phyloP scores from a whole-genome alignment of 2,113 vertebrate genomes.

The Peucedramus taeniatus region DNA sequence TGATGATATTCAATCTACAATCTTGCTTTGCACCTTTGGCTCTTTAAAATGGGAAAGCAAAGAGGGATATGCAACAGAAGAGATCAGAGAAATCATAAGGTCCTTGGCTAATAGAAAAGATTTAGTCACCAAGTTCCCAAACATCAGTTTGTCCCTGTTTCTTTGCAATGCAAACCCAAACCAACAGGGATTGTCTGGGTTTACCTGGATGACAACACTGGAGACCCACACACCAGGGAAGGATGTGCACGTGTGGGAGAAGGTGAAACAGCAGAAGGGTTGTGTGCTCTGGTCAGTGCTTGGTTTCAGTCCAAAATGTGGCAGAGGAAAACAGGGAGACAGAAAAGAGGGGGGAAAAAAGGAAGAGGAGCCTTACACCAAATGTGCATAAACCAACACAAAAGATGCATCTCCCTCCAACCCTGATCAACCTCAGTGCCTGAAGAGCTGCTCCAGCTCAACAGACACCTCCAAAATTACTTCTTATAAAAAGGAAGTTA shows the following conservation, averaged over 20 bases:
- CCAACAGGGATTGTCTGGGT: not conserved
- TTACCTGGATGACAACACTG: not conserved
- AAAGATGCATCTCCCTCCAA: slow-evolving; percentile 1
- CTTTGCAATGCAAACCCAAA: not conserved
- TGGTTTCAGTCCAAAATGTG: not conserved
- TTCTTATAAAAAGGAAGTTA: not conserved
- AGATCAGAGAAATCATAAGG: not conserved
- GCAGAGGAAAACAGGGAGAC: not conserved
- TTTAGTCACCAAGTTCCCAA: not conserved
- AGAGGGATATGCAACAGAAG: not conserved
- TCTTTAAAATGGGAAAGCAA: slow-evolving; percentile 72
- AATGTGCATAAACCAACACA: slow-evolving; percentile 6
- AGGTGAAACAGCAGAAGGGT: not conserved
- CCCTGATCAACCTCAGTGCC: slow-evolving; percentile 32
- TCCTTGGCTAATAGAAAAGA: slow-evolving; percentile 31
- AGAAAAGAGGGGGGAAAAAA: not conserved
- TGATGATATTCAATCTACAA: slow-evolving; percentile 74
- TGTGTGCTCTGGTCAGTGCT: not conserved
- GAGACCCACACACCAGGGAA: not conserved
- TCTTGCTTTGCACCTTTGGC: slow-evolving; percentile 78
- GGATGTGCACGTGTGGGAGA: not conserved
- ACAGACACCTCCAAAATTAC: not conserved
- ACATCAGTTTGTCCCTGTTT: not conserved
- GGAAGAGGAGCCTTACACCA: slow-evolving; percentile 5
- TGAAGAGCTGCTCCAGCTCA: not conserved